Conservation (phyloP, 2,888 invertebrate genomes). For the Argynnis bischoffii region DNA sequence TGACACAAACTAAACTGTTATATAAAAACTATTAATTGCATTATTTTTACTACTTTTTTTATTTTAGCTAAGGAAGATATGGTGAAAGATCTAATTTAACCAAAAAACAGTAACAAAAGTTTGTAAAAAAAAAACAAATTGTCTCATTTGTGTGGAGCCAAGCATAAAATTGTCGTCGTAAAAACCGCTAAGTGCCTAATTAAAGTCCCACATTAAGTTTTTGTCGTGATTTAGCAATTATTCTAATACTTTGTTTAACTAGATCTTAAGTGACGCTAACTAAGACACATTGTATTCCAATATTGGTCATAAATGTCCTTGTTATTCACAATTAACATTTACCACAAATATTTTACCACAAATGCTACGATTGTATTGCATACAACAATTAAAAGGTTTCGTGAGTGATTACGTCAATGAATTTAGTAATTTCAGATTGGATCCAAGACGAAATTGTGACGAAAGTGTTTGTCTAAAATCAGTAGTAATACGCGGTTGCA, state of each 20-base stretch:
- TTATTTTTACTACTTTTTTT: too few species aligned
- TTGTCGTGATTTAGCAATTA: slow-evolving; percentile 47
- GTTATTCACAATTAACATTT: slow-evolving; percentile 17
- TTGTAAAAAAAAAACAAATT: slow-evolving; percentile 36
- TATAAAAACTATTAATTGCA: too few species aligned
- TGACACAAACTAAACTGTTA: too few species aligned
- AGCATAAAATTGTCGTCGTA: slow-evolving; percentile 70
- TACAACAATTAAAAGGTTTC: slow-evolving; percentile 1
- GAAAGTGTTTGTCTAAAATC: background rate
- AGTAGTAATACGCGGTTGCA: too few species aligned
- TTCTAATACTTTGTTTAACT: slow-evolving; percentile 44
- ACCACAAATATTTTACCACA: slow-evolving; percentile 21
- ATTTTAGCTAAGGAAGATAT: background rate
- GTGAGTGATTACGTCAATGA: slow-evolving; percentile 12
- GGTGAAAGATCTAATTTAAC: slow-evolving; percentile 4
- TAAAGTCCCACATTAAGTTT: slow-evolving; percentile 55
- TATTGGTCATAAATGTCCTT: slow-evolving; percentile 21
- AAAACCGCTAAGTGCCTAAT: slow-evolving; percentile 60
- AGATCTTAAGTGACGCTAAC: slow-evolving; percentile 36
- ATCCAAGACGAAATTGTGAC: background rate
- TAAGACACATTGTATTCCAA: slow-evolving; percentile 23
- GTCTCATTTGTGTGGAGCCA: slow-evolving; percentile 65
- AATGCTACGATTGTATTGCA: slow-evolving; percentile 5
- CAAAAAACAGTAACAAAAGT: slow-evolving; percentile 3
- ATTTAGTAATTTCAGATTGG: background rate